Evolutionary conservation across 2,888 invertebrate species (phyloP).

Genomic region (Ditylenchus weischeri): DNA sequence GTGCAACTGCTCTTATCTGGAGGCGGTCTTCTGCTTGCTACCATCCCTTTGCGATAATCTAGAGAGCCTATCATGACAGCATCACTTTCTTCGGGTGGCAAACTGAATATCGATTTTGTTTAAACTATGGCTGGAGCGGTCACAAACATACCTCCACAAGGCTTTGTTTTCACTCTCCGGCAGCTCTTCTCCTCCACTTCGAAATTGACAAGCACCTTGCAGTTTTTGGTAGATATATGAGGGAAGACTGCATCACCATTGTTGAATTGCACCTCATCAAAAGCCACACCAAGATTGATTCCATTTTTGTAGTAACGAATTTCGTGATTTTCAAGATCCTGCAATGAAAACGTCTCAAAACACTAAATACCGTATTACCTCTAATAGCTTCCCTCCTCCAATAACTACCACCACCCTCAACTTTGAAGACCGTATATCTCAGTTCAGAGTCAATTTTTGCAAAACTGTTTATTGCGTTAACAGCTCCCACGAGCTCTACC

Average conservation of each 20-base stretch:
- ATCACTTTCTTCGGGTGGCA: slow-evolving; percentile 12
- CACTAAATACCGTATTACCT: too few species aligned
- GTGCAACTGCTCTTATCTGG: slow-evolving; percentile 52
- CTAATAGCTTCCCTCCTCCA: too few species aligned
- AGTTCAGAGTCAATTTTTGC: too few species aligned
- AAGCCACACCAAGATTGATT: slow-evolving; percentile 60
- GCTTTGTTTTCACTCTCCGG: slow-evolving; percentile 19
- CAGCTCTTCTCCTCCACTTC: slow-evolving; percentile 58
- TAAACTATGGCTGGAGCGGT: background rate
- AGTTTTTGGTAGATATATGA: slow-evolving; percentile 85
- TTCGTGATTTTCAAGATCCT: slow-evolving; percentile 48
- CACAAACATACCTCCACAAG: slow-evolving; percentile 20
- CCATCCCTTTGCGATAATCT: slow-evolving; percentile 21
- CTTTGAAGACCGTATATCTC: too few species aligned
- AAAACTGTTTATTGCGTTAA: too few species aligned
- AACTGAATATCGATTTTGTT: background rate
- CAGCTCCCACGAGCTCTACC: too few species aligned
- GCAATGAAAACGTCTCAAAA: slow-evolving; percentile 18
- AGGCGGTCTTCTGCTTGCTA: slow-evolving; percentile 42
- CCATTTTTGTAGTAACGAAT: slow-evolving; percentile 62
- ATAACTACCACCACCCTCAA: too few species aligned
- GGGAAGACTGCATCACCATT: slow-evolving; percentile 72
- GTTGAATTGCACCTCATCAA: slow-evolving; percentile 56
- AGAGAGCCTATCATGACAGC: slow-evolving; percentile 20
- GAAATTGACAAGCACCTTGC: slow-evolving; percentile 82